phyloP scores from a whole-genome alignment of 2,797 vertebrate species.

The Sebastes alutus region DNA sequence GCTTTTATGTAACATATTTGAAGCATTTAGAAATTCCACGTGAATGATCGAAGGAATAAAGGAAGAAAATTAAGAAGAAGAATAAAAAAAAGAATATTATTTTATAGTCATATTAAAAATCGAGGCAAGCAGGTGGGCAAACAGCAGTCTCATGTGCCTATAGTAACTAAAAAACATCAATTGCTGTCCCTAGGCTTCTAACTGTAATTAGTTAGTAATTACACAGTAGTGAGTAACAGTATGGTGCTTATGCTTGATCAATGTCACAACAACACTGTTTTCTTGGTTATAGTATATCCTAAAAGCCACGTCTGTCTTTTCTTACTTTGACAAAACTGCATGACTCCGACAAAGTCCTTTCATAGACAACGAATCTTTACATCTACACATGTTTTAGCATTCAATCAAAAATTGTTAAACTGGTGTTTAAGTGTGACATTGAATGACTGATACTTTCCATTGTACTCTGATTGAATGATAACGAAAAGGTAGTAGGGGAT shows the following conservation, averaged over 20 bases:
- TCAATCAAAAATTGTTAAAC: not conserved
- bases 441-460: not conserved
- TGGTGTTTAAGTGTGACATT: not conserved
- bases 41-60: not conserved
- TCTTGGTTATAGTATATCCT: not conserved
- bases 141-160: not conserved
- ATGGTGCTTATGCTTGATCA: not conserved
- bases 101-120: not conserved
- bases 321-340: not conserved
- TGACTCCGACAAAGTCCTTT: not conserved
- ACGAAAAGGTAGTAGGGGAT: not conserved
- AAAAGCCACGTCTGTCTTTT: not conserved
- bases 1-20: not conserved
- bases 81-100: not conserved
- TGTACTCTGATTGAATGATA: not conserved
- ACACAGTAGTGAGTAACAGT: not conserved
- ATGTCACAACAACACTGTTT: not conserved
- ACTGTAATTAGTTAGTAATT: conserved; percentile 6
- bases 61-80: not conserved
- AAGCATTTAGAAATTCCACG: not conserved
- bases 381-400: not conserved
- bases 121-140: not conserved
- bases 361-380: not conserved
- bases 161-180: not conserved
- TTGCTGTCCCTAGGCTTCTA: not conserved